Base-by-base conservation (phyloP, 2,888 invertebrate species). In the Automeris io region DNA sequence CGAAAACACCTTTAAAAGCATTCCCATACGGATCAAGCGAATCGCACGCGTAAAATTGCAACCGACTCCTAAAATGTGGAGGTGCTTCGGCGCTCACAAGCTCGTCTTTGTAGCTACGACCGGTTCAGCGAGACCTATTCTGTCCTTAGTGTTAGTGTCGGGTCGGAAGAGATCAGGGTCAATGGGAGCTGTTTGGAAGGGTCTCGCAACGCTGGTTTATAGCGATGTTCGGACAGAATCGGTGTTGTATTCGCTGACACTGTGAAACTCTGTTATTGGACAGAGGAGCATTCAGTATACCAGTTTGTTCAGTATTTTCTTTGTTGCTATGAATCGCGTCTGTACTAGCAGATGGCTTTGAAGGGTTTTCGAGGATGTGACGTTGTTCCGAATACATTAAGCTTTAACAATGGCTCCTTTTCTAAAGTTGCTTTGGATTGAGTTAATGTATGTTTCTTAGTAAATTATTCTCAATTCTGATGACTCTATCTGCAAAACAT, bases 191-290 rank as follows among this genome's bases (percentile, higher is more conserved):
- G 51, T 49, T 54, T 44, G 45, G n/a, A 42, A 41, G 50, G 69
- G 47, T 65, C 70, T 40, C n/a, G 39, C 46, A 52, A 51, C 24
- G 43, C 23, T 73, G 74, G 82, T 66, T 68, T 49, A 51, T 42
- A 48, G 54, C 78, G 81, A 80, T 81, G 80, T 71, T 79, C 71
- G 53, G 75, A 83, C 81, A 82, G 76, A 77, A 73, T 66, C 59
- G 71, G 62, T 78, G 76, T 79, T 78, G 74, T 80, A 16, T 29
- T 16, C 16, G 65, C 67, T 67, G 70, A 70, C 69, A 75, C 82
- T 83, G 67, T 77, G 79, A 69, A 73, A 78, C 77, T 71, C 79
- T 83, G 81, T 81, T 81, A 74, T 75, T 68, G 73, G 77, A 82
- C 79, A 82, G 79, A 67, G 66, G 51, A 63, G 61, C 75, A 74